Percentiles rank a stretch among this genome's conserved stretches.
Conservation (phyloP, 2,797 vertebrate species). For the Australoheros facetus region DNA sequence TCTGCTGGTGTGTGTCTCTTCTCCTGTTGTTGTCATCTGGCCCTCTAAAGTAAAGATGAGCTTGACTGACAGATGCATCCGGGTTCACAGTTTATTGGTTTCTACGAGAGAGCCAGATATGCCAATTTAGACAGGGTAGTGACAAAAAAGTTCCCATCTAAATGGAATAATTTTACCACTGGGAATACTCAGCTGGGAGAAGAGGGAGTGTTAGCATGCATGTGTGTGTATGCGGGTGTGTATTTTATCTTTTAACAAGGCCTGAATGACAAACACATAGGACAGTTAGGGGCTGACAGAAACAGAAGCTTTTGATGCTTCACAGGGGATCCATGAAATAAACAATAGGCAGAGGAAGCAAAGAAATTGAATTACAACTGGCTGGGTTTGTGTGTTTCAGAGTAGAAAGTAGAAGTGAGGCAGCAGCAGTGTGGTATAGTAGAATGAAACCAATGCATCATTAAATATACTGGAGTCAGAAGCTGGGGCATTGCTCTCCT, state of each 20-base stretch:
- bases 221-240: slow-evolving; percentile 12
- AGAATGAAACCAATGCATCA: slow-evolving; percentile 75
- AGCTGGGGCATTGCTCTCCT: slow-evolving; percentile 56
- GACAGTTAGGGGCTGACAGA: slow-evolving; percentile 93
- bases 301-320: slow-evolving; percentile 95
- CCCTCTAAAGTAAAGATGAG: slow-evolving; percentile 90
- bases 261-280: slow-evolving; percentile 97
- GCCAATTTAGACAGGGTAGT: slow-evolving; percentile 97
- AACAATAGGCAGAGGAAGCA: slow-evolving; percentile 90
- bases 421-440: slow-evolving; percentile 64
- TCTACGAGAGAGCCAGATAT: slow-evolving; percentile 95
- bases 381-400: slow-evolving; percentile 73
- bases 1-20: slow-evolving; percentile 77
- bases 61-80: slow-evolving; percentile 97
- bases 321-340: slow-evolving; percentile 96
- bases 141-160: slow-evolving; percentile 98
- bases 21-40: slow-evolving; percentile 91
- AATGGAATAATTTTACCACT: slow-evolving; percentile 98
- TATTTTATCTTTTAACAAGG: slow-evolving; percentile 90
- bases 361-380: slow-evolving; percentile 90
- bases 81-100: slow-evolving; percentile 98
- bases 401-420: slow-evolving; percentile 58
- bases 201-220: slow-evolving; percentile 39
- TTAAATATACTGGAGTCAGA: slow-evolving; percentile 75
- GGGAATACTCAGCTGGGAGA: slow-evolving; percentile 88